Base-by-base conservation (phyloP, 2,113 vertebrate species). In the Istiophorus platypterus region DNA sequence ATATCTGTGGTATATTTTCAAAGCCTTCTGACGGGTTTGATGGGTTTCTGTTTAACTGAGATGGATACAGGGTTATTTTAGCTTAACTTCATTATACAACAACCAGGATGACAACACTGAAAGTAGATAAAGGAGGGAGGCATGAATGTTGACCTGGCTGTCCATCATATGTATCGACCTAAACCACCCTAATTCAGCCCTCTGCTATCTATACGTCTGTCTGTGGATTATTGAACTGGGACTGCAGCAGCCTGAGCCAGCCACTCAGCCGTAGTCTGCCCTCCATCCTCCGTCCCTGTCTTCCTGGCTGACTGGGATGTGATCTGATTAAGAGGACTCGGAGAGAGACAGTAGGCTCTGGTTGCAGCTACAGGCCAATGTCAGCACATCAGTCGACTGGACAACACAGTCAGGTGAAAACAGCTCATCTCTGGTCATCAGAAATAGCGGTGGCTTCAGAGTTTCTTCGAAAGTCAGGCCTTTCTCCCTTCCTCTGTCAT, bases 311-410 rank as follows among this genome's bases (percentile, higher is more conserved):
- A 74, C 59, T 45, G 79, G 85, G 86, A 74, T 85, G 76, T 59
- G 85, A 87, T 86, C 78, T 85, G 88, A 91, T 92, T 82, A 91
- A 82, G 74, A 78, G 84, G 77, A 81, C 67, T 81, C 18, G 3
- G 77, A 86, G 58, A 68, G 69, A 82, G 71, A 70, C 22, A 14
- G 81, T 76, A 80, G 87, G 85, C 92, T 95, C 89, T 81, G 85
- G 88, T 95, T 94, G 91, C 93, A 91, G 83, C 84, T 73, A 77
- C 80, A 90, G 65, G 76, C 90, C 91, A 89, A 92, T 85, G 91
- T 94, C 91, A 95, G 92, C 90, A 88, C 77, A 90, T 92, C 72
- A 71, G 34, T 85, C 80, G 74, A 87, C 81, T 39, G 73, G 82
- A 85, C 81, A 68, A 52, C 78, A 61, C 61, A 77, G 14, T 7